A percentile compares a stretch with the other conserved stretches of the same genome.
These are phyloP conservation scores for Platynereis dumerilii DNA, from an alignment of 2,888 invertebrate genomes.

Conservation along the genomic window DNA sequence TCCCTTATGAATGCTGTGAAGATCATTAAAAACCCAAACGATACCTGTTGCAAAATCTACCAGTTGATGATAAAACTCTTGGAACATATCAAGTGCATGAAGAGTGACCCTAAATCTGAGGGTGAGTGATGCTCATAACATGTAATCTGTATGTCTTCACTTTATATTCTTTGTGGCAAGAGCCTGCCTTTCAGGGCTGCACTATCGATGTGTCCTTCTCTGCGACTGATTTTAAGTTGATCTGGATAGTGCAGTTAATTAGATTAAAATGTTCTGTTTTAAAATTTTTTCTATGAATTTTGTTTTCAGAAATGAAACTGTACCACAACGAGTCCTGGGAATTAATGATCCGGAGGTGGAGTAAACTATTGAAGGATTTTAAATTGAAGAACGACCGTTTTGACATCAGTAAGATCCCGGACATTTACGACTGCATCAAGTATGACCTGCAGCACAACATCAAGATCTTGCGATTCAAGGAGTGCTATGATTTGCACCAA, in stretches of 20 bases:
- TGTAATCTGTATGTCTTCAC: too few relatives aligned
- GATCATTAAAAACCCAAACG: constrained; percentile 93
- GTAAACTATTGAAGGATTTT: constrained; percentile 98
- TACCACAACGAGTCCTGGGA: constrained; percentile 99
- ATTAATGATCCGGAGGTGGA: constrained; percentile 95
- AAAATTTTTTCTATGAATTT: not conserved
- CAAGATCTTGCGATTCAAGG: constrained; percentile 81
- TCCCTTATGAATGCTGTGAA: constrained; percentile 91
- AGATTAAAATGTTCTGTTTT: constrained; percentile 2
- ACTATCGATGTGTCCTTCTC: too few relatives aligned
- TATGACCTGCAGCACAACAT: constrained; percentile 97
- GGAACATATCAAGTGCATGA: constrained; percentile 72
- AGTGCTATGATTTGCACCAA: constrained; percentile 72
- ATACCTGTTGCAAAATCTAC: constrained; percentile 90
- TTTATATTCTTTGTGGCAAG: too few relatives aligned
- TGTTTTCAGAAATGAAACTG: constrained; percentile 68
- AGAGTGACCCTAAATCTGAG: constrained; percentile 33
- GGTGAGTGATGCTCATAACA: too few relatives aligned
- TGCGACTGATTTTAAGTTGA: too few relatives aligned
- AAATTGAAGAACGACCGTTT: constrained; percentile 84
- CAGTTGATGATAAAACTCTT: constrained; percentile 84
- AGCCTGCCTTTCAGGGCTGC: too few relatives aligned
- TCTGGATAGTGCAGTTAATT: constrained; percentile 1
- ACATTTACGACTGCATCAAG: constrained; percentile 99
- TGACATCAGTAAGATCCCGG: constrained; percentile 98